A percentile compares a stretch with the other conserved stretches of the same genome.
phyloP scores from a whole-genome alignment of 2,888 invertebrate genomes.

The Metacarcinus magister region DNA sequence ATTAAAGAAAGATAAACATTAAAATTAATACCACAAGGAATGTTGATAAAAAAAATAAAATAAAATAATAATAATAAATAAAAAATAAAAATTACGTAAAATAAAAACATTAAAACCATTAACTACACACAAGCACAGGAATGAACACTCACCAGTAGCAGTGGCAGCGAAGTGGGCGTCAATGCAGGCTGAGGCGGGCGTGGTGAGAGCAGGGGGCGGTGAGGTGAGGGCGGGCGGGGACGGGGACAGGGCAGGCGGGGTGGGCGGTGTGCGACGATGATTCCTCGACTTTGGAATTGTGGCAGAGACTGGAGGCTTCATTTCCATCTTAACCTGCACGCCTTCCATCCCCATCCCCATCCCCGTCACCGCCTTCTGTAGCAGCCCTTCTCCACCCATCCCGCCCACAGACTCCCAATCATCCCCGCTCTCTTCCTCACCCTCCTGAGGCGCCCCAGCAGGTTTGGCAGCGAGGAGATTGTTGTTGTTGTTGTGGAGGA shows the following conservation, averaged over 20 bases:
- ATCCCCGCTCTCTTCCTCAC: not conserved
- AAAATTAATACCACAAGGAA: too few species aligned
- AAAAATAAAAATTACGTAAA: not conserved
- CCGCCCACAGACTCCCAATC: not conserved
- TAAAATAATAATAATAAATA: not conserved
- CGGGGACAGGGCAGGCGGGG: constrained; percentile 67
- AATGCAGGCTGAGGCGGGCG: not conserved
- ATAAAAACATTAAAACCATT: not conserved
- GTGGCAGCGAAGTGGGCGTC: constrained; percentile 55
- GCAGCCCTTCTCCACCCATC: not conserved
- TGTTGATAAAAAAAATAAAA: not conserved
- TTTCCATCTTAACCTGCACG: constrained; percentile 53
- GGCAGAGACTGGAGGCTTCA: constrained; percentile 74
- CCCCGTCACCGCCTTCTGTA: not conserved
- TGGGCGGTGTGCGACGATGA: constrained; percentile 67
- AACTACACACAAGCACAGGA: not conserved
- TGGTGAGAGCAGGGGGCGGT: constrained; percentile 58
- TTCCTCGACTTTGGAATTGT: constrained; percentile 76
- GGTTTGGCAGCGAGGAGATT: not conserved
- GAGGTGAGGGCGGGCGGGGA: constrained; percentile 61
- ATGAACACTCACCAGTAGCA: not conserved
- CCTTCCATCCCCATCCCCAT: not conserved
- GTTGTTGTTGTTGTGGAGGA: constrained; percentile 37
- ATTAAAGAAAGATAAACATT: too few species aligned
- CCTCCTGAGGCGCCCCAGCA: not conserved